Base-by-base conservation (phyloP, 2,888 invertebrate genomes). In the Melolontha melolontha region DNA sequence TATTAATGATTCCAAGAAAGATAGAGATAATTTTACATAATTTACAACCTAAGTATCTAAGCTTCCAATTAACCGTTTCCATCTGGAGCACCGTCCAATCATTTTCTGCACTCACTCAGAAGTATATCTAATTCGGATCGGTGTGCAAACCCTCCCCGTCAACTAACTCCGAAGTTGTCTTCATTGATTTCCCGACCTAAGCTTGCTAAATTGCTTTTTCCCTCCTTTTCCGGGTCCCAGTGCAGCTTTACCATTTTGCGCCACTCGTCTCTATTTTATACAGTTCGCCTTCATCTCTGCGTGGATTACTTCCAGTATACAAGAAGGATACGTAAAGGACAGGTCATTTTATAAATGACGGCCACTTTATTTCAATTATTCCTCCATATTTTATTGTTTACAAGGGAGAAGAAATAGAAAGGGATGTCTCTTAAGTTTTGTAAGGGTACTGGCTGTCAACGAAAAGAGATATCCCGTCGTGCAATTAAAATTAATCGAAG, bases 181-280 rank as follows among this genome's bases (percentile, higher is more conserved):
- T 80, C 82, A 81, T 82, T 81, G 82, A 82, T 82, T 82, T 80
- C 79, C 78, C 78, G 75, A 74, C 75, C 75, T 80, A 81, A 82
- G 80, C 81, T 78, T 75, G 76, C 77, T 78, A 81, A 82, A 82
- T 82, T 82, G 81, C 79, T 80, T 80, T 79, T 78, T 76, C 79
- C 78, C 51, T 34, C 34, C 34, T 34, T 34, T 34, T 34, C 34
- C 34, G 6, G 7, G 10, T 34, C 34, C 34, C 34, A 34, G 5
- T 34, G 7, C 34, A 6, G 10, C 34, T 34, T 34, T 10, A 34
- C 6, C 10, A 34, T 8, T 34, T 34, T 34, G 34, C 6, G 10
- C 34, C 34, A 34, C 34, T 34, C 34, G 34, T 22, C 22, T 22
- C 22, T 5, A 34, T 34, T 34, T 34, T 34, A 34, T 34, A 34